Evolutionary conservation across 2,797 vertebrate species (phyloP), one percentile per base, ranked within the genome.

Genomic region (Tapirus indicus): DNA sequence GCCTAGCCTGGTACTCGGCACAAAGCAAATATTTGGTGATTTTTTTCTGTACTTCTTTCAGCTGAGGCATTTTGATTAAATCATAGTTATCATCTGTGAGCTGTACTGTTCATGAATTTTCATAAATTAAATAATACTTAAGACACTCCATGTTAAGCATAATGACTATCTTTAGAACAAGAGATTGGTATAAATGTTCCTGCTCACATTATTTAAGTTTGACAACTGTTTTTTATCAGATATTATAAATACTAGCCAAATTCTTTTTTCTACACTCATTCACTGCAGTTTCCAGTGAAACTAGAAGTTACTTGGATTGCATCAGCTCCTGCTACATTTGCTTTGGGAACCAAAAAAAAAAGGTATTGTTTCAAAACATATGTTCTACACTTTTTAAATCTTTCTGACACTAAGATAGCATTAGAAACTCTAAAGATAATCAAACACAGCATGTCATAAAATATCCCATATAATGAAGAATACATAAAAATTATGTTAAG

Each of bases 181-280:
- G 17, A 90, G 47, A 41, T 84, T 66, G 18, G 14, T 77, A 60
- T 77, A 62, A 62, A 62, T 78, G 79, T 44, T 94, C 54, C 80
- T 95, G 54, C 27, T 91, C 74, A 78, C 29, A 52, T 95, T n/a
- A 85, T 64, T 62, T 60, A 83, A 90, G 27, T 54, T 21, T 85
- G 20, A 52, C 13, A 89, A 74, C 9, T 58, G 54, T 69, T 78
- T 78, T 94, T 49, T 41, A 69, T 11, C 18, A 60, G 52, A 20
- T 23, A 58, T 49, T 18, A 84, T 60, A 84, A 52, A 69, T 49
- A 69, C 38, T 41, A 83, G 58, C 38, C 29, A 82, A 66, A 64
- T 17, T 66, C 23, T 72, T 56, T 93, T 83, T 82, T 47, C 68
- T 72, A 66, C 13, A 64, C 0, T 54, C 35, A 56, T 54, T 75